Conservation (phyloP, 2,888 invertebrate genomes). For the Salticus scenicus region DNA sequence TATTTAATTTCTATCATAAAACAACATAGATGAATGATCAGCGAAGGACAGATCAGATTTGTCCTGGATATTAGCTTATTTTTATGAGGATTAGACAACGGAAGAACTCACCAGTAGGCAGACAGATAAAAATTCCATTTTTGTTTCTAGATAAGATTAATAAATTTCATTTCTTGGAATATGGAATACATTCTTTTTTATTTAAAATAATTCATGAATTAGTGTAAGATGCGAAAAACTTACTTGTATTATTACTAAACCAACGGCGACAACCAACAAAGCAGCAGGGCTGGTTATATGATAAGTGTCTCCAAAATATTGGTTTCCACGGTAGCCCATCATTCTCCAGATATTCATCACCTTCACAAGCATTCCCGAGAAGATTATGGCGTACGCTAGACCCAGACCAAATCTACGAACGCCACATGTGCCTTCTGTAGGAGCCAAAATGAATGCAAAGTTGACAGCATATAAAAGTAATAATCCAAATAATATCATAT, state of each 20-base stretch:
- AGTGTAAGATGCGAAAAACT: no score
- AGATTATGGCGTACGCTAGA: constrained; percentile 76
- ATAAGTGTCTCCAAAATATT: constrained; percentile 72
- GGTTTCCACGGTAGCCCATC: constrained; percentile 62
- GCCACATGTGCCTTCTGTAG: constrained; percentile 75
- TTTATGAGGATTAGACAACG: no score
- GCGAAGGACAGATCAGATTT: no score
- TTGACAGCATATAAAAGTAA: constrained; percentile 76
- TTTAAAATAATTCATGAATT: no score
- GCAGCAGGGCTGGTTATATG: constrained; percentile 75
- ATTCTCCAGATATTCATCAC: constrained; percentile 76
- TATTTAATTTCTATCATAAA: no score
- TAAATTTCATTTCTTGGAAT: no score
- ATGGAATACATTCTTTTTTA: no score
- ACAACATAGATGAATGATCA: no score
- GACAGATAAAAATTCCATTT: no score
- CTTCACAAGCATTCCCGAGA: constrained; percentile 77
- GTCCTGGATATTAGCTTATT: no score
- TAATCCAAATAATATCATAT: constrained; percentile 77
- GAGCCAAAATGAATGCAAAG: constrained; percentile 76
- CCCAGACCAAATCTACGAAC: constrained; percentile 76
- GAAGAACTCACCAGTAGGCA: no score
- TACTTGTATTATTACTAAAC: constrained; percentile 76
- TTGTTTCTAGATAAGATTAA: no score
- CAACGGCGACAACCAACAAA: constrained; percentile 75